Base-by-base conservation (phyloP, 92 coral and sea anemone genomes). In the Heliopora coerulea region DNA sequence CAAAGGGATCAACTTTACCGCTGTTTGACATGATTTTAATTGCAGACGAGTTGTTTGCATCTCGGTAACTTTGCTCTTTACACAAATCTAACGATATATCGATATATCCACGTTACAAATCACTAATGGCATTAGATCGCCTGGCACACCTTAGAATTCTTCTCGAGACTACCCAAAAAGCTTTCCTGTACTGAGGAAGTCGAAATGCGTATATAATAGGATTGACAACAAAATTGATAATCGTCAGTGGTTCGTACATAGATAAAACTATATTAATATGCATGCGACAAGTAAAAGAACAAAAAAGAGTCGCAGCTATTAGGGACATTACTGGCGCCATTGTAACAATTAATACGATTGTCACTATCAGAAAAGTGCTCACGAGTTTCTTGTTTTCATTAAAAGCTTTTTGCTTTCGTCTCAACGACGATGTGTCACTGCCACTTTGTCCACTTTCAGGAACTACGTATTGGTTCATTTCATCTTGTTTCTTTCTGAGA, bases 151-250 rank as follows among this genome's bases (percentile, higher is more conserved):
- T 46, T 15, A 46, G 12, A n/a, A n/a, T n/a, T n/a, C n/a, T n/a
- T n/a, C n/a, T n/a, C n/a, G n/a, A 4, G 14, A 67, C 57, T 6
- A 10, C 48, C 73, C 49, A 17, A 49, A 67, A 48, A 26, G 74
- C 74, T 25, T 67, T 20, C 13, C 74, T 25, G 26, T 67, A 67
- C 7, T 33, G 24, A 28, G 62, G 77, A 2, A 52, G 50, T 70
- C 58, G 63, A 15, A 70, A 70, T 39, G 77, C 77, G 29, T 70
- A 70, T 12, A 67, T 37, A 9, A 67, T 21, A 1, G 74, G 74
- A 29, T 67, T 67, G 1, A 67, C 59, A 14, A 20, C 21, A 30
- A 67, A 44, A 67, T 67, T 67, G 0, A 67, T 27, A 58, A 67
- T 26, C 11, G 34, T 15, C 18, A 70, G 15, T 0, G 77, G 77